Percentiles rank a stretch among this genome's conserved stretches.
phyloP scores from a whole-genome alignment of 1,140 invertebrate species.

The Bemisia tabaci region DNA sequence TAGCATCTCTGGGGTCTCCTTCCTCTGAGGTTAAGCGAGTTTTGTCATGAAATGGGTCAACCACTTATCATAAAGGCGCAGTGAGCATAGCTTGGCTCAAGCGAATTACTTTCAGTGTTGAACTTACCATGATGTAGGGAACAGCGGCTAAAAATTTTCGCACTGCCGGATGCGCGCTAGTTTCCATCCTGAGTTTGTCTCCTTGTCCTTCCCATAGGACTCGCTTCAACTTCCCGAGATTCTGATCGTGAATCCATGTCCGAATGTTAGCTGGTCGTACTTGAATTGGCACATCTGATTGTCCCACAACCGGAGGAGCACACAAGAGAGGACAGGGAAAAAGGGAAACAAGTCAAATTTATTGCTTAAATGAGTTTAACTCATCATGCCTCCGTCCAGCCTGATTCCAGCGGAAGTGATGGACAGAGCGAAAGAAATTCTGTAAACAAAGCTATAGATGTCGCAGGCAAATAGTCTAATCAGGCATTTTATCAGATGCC shows the following conservation, averaged over 20 bases:
- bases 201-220: slow-evolving; percentile 81
- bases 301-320: slow-evolving; percentile 18
- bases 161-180: slow-evolving; percentile 64
- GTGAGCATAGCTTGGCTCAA: no score
- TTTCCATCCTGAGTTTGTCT: slow-evolving; percentile 59
- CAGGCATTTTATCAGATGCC: no score
- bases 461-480: no score
- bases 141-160: slow-evolving; percentile 70
- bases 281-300: slow-evolving; percentile 29
- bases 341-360: neutral
- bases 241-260: slow-evolving; percentile 83
- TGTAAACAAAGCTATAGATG: no score
- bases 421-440: neutral
- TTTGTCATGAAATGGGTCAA: no score
- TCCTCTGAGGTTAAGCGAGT: no score
- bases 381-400: neutral
- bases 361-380: neutral
- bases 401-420: neutral
- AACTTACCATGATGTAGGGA: slow-evolving; percentile 69
- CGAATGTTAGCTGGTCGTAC: slow-evolving; percentile 67
- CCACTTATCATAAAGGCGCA: no score
- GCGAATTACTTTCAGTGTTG: no score
- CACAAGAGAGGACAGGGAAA: neutral
- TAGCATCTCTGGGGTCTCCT: no score
- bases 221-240: slow-evolving; percentile 64